These are phyloP conservation scores for Cabera pusaria DNA, from an alignment of 2,888 invertebrate genomes.

Conservation along the genomic window DNA sequence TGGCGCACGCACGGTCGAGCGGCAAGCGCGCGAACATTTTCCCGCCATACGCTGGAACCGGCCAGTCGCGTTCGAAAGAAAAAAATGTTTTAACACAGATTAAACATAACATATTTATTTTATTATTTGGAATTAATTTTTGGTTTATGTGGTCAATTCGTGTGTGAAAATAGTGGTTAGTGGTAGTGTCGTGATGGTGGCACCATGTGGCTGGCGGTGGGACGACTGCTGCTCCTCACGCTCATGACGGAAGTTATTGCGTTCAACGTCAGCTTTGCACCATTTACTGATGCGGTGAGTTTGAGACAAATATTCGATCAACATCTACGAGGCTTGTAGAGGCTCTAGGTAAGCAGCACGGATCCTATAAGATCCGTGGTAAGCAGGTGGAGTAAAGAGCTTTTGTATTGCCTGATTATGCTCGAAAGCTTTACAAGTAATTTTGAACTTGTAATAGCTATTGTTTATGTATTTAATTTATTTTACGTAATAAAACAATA, in stretches of 20 bases:
- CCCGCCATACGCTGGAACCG: conserved; percentile 69
- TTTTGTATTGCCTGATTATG: too few relatives aligned
- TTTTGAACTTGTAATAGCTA: too few relatives aligned
- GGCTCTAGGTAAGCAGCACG: too few relatives aligned
- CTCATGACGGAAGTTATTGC: conserved; percentile 57
- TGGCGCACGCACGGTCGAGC: conserved; percentile 52
- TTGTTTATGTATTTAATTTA: too few relatives aligned
- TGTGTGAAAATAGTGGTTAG: conserved; percentile 27
- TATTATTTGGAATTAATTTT: too few relatives aligned
- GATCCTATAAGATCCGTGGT: too few relatives aligned
- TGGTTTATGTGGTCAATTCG: conserved; percentile 9
- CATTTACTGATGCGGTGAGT: conserved; percentile 60
- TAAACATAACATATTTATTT: too few relatives aligned
- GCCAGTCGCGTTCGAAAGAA: conserved; percentile 51
- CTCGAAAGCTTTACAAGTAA: too few relatives aligned
- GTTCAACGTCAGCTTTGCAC: conserved; percentile 55
- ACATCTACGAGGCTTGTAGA: too few relatives aligned
- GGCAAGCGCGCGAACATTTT: conserved; percentile 71
- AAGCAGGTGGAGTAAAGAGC: too few relatives aligned
- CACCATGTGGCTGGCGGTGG: conserved; percentile 65
- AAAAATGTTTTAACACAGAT: conserved; percentile 29
- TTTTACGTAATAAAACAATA: too few relatives aligned
- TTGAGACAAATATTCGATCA: too few relatives aligned
- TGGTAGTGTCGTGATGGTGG: conserved; percentile 43
- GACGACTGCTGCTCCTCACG: conserved; percentile 64